phyloP scores from a whole-genome alignment of 2,888 invertebrate genomes.

The Nephrotoma flavescens region DNA sequence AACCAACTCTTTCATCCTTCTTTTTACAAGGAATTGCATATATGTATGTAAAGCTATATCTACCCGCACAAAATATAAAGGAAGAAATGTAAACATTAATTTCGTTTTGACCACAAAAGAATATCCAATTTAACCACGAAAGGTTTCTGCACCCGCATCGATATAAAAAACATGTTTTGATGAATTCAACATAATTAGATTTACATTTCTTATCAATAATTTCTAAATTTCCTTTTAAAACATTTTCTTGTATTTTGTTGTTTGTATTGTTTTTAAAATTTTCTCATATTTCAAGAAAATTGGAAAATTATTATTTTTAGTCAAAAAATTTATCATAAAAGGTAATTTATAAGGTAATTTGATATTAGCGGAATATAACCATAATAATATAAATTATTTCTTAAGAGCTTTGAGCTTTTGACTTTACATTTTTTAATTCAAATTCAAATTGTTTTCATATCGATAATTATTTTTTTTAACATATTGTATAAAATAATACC shows the following conservation, averaged over 20 bases:
- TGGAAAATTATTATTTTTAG: not conserved
- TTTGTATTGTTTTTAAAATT: not conserved
- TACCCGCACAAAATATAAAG: too few relatives aligned
- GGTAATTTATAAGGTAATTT: not conserved
- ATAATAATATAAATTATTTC: not conserved
- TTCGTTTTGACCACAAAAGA: not conserved
- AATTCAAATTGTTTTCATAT: too few relatives aligned
- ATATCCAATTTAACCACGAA: not conserved
- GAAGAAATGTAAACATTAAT: not conserved
- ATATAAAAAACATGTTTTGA: not conserved
- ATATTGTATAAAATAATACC: too few relatives aligned
- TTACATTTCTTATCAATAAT: not conserved
- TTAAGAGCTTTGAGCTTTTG: not conserved
- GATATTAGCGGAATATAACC: not conserved
- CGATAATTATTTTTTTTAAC: too few relatives aligned
- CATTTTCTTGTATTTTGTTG: not conserved
- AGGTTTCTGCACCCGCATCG: not conserved
- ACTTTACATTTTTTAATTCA: too few relatives aligned
- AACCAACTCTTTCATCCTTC: too few relatives aligned
- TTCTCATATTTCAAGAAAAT: not conserved
- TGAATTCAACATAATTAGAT: not conserved
- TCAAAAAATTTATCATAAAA: not conserved
- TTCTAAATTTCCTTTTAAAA: too few relatives aligned
- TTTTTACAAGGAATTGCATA: too few relatives aligned
- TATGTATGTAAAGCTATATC: too few relatives aligned